A percentile compares a stretch with the other conserved stretches of the same genome.
These are phyloP conservation scores for Adoxophyes honmai DNA, from an alignment of 1,140 invertebrate genomes.

Conservation along the genomic window DNA sequence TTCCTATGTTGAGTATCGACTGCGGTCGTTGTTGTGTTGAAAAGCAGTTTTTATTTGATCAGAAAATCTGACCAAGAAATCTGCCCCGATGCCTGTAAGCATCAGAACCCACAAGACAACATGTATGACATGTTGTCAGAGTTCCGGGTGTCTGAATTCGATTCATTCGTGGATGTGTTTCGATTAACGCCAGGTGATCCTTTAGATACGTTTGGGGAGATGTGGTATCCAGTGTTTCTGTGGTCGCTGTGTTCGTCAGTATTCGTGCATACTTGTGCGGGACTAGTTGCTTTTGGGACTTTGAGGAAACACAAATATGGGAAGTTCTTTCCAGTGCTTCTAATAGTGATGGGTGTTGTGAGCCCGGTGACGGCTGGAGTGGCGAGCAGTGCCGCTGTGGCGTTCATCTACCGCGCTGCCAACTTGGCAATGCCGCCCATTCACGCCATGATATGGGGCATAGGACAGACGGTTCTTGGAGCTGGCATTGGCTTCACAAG, in stretches of 20 bases:
- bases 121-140: slow-evolving; percentile 80
- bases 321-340: slow-evolving; percentile 92
- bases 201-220: slow-evolving; percentile 87
- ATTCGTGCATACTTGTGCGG: slow-evolving; percentile 93
- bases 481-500: slow-evolving; percentile 94
- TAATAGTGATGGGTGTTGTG: slow-evolving; percentile 92
- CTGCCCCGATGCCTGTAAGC: slow-evolving; percentile 63
- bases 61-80: slow-evolving; percentile 22
- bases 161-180: slow-evolving; percentile 81
- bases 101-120: slow-evolving; percentile 51
- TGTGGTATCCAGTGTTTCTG: slow-evolving; percentile 97
- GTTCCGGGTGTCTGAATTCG: slow-evolving; percentile 78
- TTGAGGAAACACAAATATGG: slow-evolving; percentile 95
- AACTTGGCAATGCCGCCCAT: slow-evolving; percentile 92
- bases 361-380: slow-evolving; percentile 91
- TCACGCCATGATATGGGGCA: slow-evolving; percentile 95
- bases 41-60: background rate
- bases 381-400: slow-evolving; percentile 94
- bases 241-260: slow-evolving; percentile 96
- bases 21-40: background rate
- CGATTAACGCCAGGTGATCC: slow-evolving; percentile 78
- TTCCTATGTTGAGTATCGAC: slow-evolving; percentile 3
- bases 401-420: slow-evolving; percentile 94
- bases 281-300: slow-evolving; percentile 92
- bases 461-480: slow-evolving; percentile 93